A percentile compares a stretch with the other conserved stretches of the same genome.
Evolutionary conservation across 2,797 vertebrate genomes (phyloP).

Genomic region (Chloroceryle inda): DNA sequence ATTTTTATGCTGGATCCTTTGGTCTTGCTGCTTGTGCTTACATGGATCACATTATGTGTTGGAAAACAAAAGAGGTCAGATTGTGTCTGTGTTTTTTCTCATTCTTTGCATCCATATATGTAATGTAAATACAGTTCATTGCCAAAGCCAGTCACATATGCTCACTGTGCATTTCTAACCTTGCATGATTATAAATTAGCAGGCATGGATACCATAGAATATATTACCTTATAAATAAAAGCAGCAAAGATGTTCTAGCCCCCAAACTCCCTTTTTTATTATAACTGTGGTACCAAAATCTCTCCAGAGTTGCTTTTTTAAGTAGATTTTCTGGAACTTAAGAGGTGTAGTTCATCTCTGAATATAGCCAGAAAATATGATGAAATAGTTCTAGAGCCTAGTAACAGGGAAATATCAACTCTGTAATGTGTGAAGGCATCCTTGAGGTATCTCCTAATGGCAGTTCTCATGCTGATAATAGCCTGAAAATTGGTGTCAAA

Average conservation of each 20-base stretch:
- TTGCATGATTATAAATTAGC: slow-evolving; percentile 39
- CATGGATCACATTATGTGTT: background rate
- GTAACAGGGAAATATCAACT: background rate
- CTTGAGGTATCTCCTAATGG: slow-evolving; percentile 8
- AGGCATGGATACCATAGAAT: background rate
- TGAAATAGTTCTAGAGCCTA: background rate
- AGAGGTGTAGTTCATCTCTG: background rate
- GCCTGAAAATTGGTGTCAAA: slow-evolving; percentile 30
- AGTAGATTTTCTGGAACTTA: background rate
- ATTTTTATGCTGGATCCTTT: background rate
- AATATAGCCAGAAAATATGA: background rate
- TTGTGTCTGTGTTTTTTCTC: background rate
- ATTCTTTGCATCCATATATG: background rate
- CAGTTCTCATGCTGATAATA: slow-evolving; percentile 6
- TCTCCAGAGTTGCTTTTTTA: background rate
- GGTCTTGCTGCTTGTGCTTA: background rate
- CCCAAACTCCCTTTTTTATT: background rate
- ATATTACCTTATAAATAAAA: slow-evolving; percentile 12
- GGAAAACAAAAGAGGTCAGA: background rate
- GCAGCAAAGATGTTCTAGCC: background rate
- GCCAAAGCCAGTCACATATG: background rate
- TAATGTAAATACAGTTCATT: slow-evolving; percentile 24
- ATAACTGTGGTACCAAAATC: background rate
- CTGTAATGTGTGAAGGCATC: background rate
- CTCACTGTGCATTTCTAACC: slow-evolving; percentile 18